Conservation (phyloP, 1,140 invertebrate genomes). For the Archivesica marissinica region DNA sequence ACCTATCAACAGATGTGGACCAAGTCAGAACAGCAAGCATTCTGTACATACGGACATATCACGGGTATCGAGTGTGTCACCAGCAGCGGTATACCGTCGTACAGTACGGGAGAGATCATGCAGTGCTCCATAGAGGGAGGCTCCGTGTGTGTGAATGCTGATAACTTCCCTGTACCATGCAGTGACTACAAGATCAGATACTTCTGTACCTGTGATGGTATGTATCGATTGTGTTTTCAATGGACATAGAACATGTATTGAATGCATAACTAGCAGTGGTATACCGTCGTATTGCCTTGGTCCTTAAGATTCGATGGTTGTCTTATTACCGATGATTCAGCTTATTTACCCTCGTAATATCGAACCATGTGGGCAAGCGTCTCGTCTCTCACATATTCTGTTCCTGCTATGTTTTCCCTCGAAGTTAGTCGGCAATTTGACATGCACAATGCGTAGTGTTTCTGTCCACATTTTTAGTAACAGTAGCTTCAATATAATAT, state of each 20-base stretch:
- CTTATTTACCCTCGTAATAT: no score
- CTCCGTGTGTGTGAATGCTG: slow-evolving; percentile 70
- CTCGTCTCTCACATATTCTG: no score
- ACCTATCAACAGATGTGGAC: slow-evolving; percentile 51
- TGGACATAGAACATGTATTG: slow-evolving; percentile 71
- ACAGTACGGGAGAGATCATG: slow-evolving; percentile 65
- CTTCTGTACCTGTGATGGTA: slow-evolving; percentile 80
- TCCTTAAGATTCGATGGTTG: no score
- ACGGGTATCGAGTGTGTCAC: slow-evolving; percentile 72
- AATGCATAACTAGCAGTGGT: slow-evolving; percentile 64
- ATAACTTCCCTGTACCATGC: slow-evolving; percentile 77
- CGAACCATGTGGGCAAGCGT: no score
- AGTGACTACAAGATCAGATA: slow-evolving; percentile 83
- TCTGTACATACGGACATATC: slow-evolving; percentile 72
- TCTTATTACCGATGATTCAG: no score
- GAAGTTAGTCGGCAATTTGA: no score
- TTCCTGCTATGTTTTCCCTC: no score
- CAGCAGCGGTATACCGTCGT: slow-evolving; percentile 59
- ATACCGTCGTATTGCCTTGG: slow-evolving; percentile 65
- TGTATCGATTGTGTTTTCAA: no score
- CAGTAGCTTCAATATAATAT: no score
- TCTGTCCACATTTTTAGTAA: no score
- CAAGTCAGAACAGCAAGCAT: slow-evolving; percentile 24
- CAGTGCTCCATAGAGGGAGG: slow-evolving; percentile 72
- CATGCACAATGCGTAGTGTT: no score